Percentiles rank a stretch among this genome's conserved stretches.
Evolutionary conservation across 2,113 vertebrate genomes (phyloP).

Genomic region (Perccottus glenii): DNA sequence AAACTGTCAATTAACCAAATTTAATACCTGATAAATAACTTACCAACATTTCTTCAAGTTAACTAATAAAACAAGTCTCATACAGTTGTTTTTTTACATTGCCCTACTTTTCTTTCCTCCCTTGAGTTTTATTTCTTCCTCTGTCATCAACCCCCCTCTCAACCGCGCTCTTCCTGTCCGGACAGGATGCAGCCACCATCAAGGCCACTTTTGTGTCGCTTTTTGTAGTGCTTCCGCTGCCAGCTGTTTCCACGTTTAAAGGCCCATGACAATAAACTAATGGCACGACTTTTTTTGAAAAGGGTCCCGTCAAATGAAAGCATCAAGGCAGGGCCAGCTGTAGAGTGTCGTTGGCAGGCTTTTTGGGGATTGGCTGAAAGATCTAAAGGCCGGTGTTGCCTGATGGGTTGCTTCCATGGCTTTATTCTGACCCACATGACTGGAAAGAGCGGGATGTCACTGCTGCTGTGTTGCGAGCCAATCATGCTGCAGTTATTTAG

Average conservation of each 20-base stretch:
- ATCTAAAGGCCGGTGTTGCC: constrained; percentile 45
- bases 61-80: constrained; percentile 5
- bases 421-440: constrained; percentile 52
- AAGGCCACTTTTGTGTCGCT: constrained; percentile 56
- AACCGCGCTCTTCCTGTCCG: constrained; percentile 54
- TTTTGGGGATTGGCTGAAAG: constrained; percentile 45
- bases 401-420: constrained; percentile 53
- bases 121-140: constrained; percentile 24
- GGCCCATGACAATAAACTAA: constrained; percentile 56
- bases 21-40: too few species aligned
- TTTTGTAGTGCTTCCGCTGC: constrained; percentile 57
- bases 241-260: constrained; percentile 76
- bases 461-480: constrained; percentile 17
- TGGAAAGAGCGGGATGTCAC: constrained; percentile 39
- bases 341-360: constrained; percentile 56
- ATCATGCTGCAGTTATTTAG: constrained; percentile 36
- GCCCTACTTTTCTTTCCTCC: constrained; percentile 48
- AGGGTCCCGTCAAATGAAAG: constrained; percentile 18
- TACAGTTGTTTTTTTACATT: constrained; percentile 13
- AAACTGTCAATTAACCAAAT: too few species aligned
- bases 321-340: constrained; percentile 61
- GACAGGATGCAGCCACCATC: constrained; percentile 57
- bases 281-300: constrained; percentile 29
- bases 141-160: constrained; percentile 23
- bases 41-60: not conserved